Percentiles rank a stretch among this genome's conserved stretches.
Evolutionary conservation across 2,113 vertebrate genomes (phyloP).

Genomic region (Anseranas semipalmata): DNA sequence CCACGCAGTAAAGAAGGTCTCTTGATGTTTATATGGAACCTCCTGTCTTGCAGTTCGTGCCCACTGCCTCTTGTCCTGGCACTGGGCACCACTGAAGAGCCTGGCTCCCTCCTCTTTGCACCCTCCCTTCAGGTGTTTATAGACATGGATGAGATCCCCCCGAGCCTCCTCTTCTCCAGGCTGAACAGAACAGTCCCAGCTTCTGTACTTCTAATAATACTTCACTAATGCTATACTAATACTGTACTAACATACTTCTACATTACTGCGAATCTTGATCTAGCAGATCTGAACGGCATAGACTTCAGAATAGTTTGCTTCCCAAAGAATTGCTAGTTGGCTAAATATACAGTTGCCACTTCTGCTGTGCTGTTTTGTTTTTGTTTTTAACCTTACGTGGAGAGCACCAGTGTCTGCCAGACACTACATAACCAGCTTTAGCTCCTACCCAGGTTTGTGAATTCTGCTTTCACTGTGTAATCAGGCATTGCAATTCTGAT

Average conservation of each 20-base stretch:
- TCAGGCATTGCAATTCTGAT: neutral
- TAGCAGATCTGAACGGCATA: too few relatives aligned
- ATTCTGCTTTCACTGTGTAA: neutral
- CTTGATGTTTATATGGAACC: neutral
- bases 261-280: too few relatives aligned
- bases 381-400: neutral
- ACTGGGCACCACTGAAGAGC: neutral
- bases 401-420: neutral
- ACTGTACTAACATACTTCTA: too few relatives aligned
- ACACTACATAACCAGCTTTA: neutral
- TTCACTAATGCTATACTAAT: too few relatives aligned
- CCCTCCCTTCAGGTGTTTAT: neutral
- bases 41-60: neutral
- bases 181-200: neutral
- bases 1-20: neutral
- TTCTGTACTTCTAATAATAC: too few relatives aligned
- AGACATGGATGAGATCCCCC: neutral
- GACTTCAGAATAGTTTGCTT: too few relatives aligned
- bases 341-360: too few relatives aligned
- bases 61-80: neutral
- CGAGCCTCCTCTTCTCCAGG: neutral
- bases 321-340: too few relatives aligned
- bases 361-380: too few relatives aligned
- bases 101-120: neutral
- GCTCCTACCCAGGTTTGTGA: rapidly evolving